A percentile compares a stretch with the other conserved stretches of the same genome.
phyloP scores from a whole-genome alignment of 2,888 invertebrate species.

The Choreutis nemorana region DNA sequence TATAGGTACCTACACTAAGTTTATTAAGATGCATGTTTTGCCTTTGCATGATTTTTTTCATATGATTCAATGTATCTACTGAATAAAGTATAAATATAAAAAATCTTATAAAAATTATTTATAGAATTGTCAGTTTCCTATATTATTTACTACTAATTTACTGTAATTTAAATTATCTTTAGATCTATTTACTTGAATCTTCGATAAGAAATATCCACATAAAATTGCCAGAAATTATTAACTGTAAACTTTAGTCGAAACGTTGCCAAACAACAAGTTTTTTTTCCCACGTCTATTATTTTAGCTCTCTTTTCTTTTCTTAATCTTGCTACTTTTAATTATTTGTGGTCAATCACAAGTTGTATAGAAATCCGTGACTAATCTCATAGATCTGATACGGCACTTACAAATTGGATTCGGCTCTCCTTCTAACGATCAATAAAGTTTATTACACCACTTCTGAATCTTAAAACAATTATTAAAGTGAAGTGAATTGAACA shows the following conservation, averaged over 20 bases:
- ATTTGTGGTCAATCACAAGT: slow-evolving; percentile 44
- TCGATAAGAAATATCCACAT: background rate
- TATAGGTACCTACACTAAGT: no score
- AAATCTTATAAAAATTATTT: no score
- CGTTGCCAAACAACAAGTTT: background rate
- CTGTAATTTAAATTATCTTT: no score
- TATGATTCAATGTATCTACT: no score
- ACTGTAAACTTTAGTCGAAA: slow-evolving; percentile 2
- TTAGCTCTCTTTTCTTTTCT: slow-evolving; percentile 21
- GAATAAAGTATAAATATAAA: no score
- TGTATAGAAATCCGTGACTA: slow-evolving; percentile 33
- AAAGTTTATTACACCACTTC: slow-evolving; percentile 58
- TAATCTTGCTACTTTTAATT: slow-evolving; percentile 50
- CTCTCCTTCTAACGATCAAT: slow-evolving; percentile 50
- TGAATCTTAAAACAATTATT: slow-evolving; percentile 48
- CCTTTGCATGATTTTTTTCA: no score
- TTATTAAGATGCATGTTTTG: no score
- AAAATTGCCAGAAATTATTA: background rate
- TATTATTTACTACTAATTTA: no score
- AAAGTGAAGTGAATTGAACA: no score
- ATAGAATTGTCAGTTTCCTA: no score
- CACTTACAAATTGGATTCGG: slow-evolving; percentile 42
- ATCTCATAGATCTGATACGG: slow-evolving; percentile 38
- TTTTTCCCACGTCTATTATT: slow-evolving; percentile 9
- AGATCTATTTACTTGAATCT: no score